Base-by-base conservation (phyloP, 2,113 vertebrate genomes). In the Strigops habroptila region DNA sequence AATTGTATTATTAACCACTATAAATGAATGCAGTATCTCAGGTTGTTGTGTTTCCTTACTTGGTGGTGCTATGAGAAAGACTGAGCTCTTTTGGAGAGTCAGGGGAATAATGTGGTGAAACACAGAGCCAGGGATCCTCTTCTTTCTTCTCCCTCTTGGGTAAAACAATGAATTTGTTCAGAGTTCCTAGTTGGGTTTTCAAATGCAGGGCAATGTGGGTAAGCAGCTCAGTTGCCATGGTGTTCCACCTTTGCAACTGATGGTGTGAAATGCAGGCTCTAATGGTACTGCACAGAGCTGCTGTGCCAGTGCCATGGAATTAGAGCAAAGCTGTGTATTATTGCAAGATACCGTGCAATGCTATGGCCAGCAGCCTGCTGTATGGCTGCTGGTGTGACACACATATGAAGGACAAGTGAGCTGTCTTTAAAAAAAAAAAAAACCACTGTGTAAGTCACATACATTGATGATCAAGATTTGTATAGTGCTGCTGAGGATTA, bases 161-260 rank as follows among this genome's bases (percentile, higher is more conserved):
- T 80, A 82, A 76, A 82, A 96, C 68, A 86, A 39, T 69, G 37
- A 19, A 57, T 73, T 92, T 92, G 59, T 77, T 95, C 63, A 44
- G 76, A 71, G 37, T 30, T 76, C 41, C 76, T 69, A 27, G 33
- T 1, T 57, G 80, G 30, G 23, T 57, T 92, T 86, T 80, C 69
- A 86, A 91, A 92, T 17, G 18, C 33, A 39, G 75, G 43, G 24
- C 2, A 22, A 51, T 69, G 88, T 82, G 86, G 49, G 60, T 93
- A 86, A 93, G 88, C 76, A 83, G 86, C 83, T 93, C 76, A 69
- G 95, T 92, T 96, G 89, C 91, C 68, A 81, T 96, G 94, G 93
- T 63, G 53, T 88, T 83, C 80, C 60, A 91, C 63, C 48, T 88
- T 92, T 86, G 71, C 80, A 37, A 82, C 16, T 12, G 33, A 73